Base-by-base conservation (phyloP, 2,113 vertebrate species). In the Platichthys stellatus region DNA sequence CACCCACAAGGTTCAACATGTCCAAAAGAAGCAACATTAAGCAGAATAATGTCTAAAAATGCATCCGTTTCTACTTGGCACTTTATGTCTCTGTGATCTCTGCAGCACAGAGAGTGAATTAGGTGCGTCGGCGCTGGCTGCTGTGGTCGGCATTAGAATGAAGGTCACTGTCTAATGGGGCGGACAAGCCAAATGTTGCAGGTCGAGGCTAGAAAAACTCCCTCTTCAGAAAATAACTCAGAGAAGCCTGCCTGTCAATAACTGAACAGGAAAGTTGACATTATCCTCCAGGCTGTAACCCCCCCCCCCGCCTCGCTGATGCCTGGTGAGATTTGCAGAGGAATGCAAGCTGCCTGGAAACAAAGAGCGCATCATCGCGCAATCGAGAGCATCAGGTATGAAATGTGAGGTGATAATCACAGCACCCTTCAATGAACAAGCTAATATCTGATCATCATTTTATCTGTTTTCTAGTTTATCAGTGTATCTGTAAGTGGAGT, bases 151-250 rank as follows among this genome's bases (percentile, higher is more conserved):
- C 63, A 68, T 81, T 79, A 78, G 78, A 53, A 21, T 84, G 84
- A 90, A 90, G 87, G 87, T 83, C 84, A 90, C 10, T 15, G 57
- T 83, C 63, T 87, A 88, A 85, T 88, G 53, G 77, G 67, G 26
- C 69, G 58, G 69, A 76, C 45, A 9, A 73, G 78, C 78, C 72
- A 47, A 82, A 82, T 81, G 86, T 84, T 78, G 81, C 72, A 56
- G 75, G 74, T 84, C 61, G 12, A 75, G 54, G 60, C 56, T 23
- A 76, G 78, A 89, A 90, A 89, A 88, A 84, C 15, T 63, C 72
- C 58, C 54, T 72, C 61, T 81, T 81, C 70, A n/a, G 69, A 78
- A 69, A 86, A 74, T 15, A 67, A 70, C 49, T 49, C 26, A 11
- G 38, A 66, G 59, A 69, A 60, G 64, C 28, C 31, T 26, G 72